Evolutionary conservation across 2,888 invertebrate genomes (phyloP), one percentile per base, ranked within the genome.

Genomic region (Artemia sinica): DNA sequence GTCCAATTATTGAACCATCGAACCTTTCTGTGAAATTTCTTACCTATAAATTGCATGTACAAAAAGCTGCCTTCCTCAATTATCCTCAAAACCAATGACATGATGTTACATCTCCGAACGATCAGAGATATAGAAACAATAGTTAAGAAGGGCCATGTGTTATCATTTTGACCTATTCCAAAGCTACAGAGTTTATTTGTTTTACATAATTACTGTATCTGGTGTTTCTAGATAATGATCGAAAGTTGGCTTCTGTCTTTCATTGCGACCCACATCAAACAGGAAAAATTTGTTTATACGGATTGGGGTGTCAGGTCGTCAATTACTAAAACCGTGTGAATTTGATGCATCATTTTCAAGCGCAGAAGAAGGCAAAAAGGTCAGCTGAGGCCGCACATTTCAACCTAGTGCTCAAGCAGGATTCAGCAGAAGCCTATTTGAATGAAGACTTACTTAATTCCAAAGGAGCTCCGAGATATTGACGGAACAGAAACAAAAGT

Each of bases 201-300:
- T 18, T 28, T 18, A 28, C 63, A 28, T 58, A 28, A 58, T 58
- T 58, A 10, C 63, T 58, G 63, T 58, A 58, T 58, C 63, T 58
- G 63, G 63, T 58, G 11, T 18, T 41, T n/a, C 63, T 58, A 28
- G 12, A 28, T 58, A 58, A 58, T 58, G 63, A 58, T 10, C 63
- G 14, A 58, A 58, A 28, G 9, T 58, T 58, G 63, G 63, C 63
- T 58, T 58, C 63, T 58, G 63, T 58, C 63, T 58, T 58, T 58
- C 63, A 58, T 58, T 10, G n/a, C 63, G 63, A 58, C 63, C 63
- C 28, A 28, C 63, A 58, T 18, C 28, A n/a, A n/a, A 58, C 63
- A 58, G 63, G 63, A 58, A 58, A 58, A 58, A 58, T n/a, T 58
- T 58, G 63, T 58, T 58, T 58, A 58, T 58, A 18, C 28, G 63